Evolutionary conservation across 2,113 vertebrate genomes (phyloP).

Genomic region (Misgurnus anguillicaudatus): DNA sequence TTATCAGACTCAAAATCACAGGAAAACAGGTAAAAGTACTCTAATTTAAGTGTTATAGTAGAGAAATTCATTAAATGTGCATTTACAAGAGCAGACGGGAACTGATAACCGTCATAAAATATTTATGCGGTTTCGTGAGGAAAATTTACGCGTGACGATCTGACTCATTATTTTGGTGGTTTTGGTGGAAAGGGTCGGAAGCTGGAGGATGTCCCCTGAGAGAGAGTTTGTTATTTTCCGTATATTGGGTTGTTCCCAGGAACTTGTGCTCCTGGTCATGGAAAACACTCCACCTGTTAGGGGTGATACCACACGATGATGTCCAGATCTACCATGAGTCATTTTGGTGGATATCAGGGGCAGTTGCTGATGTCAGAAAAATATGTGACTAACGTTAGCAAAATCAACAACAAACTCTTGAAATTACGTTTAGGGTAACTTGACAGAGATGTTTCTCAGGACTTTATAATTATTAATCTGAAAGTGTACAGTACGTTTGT

Average conservation of each 20-base stretch:
- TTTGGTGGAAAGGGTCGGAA: constrained; percentile 42
- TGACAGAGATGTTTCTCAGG: too few species aligned
- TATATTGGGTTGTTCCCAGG: constrained; percentile 56
- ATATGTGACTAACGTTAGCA: background rate
- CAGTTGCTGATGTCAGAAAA: background rate
- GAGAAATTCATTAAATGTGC: too few species aligned
- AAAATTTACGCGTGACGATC: background rate
- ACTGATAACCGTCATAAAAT: background rate
- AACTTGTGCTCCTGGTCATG: constrained; percentile 49
- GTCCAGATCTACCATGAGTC: constrained; percentile 36
- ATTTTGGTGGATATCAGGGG: constrained; percentile 42
- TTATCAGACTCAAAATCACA: background rate
- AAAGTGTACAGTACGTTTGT: too few species aligned
- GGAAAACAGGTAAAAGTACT: background rate
- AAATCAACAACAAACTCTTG: background rate
- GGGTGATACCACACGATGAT: constrained; percentile 35
- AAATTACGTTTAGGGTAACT: too few species aligned
- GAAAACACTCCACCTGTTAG: constrained; percentile 60
- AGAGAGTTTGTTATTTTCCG: constrained; percentile 56
- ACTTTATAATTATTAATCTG: too few species aligned
- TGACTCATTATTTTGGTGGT: constrained; percentile 16
- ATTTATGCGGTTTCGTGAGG: background rate
- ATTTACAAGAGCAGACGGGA: too few species aligned
- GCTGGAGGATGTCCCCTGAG: constrained; percentile 42
- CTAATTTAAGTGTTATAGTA: too few species aligned